Evolutionary conservation across 2,888 invertebrate genomes (phyloP).

Genomic region (Gonocerus acuteangulatus): DNA sequence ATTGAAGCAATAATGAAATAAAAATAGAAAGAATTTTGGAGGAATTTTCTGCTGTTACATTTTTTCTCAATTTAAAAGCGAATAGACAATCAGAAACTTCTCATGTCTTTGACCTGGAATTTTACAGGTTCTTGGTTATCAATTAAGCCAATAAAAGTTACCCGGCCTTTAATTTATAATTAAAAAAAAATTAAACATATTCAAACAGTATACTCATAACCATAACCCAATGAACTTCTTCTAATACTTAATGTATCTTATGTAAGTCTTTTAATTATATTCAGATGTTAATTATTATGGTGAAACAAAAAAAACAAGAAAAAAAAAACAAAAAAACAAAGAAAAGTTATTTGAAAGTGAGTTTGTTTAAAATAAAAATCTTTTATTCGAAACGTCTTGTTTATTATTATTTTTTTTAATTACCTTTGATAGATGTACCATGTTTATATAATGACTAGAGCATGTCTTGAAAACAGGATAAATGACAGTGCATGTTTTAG

Average conservation of each 20-base stretch:
- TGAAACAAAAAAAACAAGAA: neutral
- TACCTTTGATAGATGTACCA: neutral
- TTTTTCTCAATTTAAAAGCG: too few species aligned
- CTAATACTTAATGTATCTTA: conserved; percentile 3
- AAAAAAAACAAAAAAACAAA: neutral
- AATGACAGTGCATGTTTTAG: conserved; percentile 21
- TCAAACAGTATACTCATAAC: conserved; percentile 2
- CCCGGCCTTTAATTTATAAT: conserved; percentile 1
- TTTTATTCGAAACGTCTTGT: conserved; percentile 4
- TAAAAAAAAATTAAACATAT: too few species aligned
- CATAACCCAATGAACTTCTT: conserved; percentile 12
- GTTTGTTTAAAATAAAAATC: conserved; percentile 15
- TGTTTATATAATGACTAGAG: neutral
- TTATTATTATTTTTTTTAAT: neutral
- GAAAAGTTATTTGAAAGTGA: neutral
- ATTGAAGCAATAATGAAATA: too few species aligned
- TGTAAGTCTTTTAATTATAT: conserved; percentile 13
- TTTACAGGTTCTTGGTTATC: too few species aligned
- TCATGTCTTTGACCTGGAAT: too few species aligned
- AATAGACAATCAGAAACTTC: too few species aligned
- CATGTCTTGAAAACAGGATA: conserved; percentile 4
- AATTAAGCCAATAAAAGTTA: too few species aligned
- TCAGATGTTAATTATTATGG: neutral
- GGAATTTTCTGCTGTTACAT: too few species aligned
- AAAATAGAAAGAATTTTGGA: too few species aligned